phyloP scores from a whole-genome alignment of 2,888 invertebrate genomes.

The Eulithis prunata region DNA sequence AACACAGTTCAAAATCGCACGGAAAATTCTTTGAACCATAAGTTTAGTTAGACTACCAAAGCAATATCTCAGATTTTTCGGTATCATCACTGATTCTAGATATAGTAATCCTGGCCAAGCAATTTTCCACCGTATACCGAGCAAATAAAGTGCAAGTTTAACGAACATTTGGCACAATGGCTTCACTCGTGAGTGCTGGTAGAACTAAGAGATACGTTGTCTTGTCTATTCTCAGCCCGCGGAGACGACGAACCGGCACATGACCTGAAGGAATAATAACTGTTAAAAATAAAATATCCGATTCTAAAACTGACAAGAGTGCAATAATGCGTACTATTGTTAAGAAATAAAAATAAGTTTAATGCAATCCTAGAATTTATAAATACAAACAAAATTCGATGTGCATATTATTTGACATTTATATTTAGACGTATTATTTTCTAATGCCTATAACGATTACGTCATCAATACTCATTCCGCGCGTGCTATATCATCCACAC shows the following conservation, averaged over 20 bases:
- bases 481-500: not conserved
- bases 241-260: conserved; percentile 58
- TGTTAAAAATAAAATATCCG: conserved; percentile 19
- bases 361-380: too few relatives aligned
- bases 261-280: conserved; percentile 52
- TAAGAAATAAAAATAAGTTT: too few relatives aligned
- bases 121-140: conserved; percentile 7
- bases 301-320: not conserved
- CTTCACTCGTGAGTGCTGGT: conserved; percentile 50
- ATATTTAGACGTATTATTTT: too few relatives aligned
- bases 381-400: too few relatives aligned
- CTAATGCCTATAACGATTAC: not conserved
- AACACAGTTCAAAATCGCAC: conserved; percentile 1
- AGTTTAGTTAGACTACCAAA: too few relatives aligned
- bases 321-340: too few relatives aligned
- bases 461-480: not conserved
- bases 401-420: too few relatives aligned
- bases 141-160: conserved; percentile 14
- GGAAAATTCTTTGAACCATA: too few relatives aligned
- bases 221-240: conserved; percentile 52
- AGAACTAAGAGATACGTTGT: conserved; percentile 50
- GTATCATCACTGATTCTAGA: too few relatives aligned
- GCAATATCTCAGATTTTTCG: too few relatives aligned
- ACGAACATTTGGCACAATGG: conserved; percentile 19
- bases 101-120: not conserved